These are phyloP conservation scores for Drosophila prolongata DNA, from an alignment of 2,888 invertebrate genomes.

Conservation along the genomic window DNA sequence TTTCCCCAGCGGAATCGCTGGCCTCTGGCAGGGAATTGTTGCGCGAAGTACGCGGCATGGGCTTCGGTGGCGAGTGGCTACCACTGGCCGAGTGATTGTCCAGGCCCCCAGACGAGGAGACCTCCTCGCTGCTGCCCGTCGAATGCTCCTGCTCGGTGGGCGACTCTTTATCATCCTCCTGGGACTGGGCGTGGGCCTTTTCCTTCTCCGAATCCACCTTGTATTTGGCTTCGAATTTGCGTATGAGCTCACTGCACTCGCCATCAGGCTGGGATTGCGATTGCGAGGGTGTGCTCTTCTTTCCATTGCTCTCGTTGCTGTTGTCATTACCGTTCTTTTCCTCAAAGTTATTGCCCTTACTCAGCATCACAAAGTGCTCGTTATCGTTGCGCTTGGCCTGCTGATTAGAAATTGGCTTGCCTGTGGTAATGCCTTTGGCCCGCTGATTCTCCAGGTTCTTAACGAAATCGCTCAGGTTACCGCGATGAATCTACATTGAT, in stretches of 20 bases:
- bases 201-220: constrained; percentile 83
- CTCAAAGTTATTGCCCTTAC: constrained; percentile 66
- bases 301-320: constrained; percentile 40
- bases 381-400: constrained; percentile 64
- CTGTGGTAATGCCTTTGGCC: constrained; percentile 47
- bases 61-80: constrained; percentile 88
- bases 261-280: constrained; percentile 84
- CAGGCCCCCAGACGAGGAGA: constrained; percentile 68
- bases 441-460: constrained; percentile 84
- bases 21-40: constrained; percentile 89
- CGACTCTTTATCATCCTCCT: constrained; percentile 82
- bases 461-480: constrained; percentile 83
- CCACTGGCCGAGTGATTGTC: constrained; percentile 69
- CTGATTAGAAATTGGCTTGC: constrained; percentile 10
- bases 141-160: constrained; percentile 82
- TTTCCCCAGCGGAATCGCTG: constrained; percentile 82
- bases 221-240: constrained; percentile 87
- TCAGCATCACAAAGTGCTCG: constrained; percentile 65
- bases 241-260: constrained; percentile 85
- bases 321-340: constrained; percentile 68
- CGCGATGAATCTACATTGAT: constrained; percentile 82
- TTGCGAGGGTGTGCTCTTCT: constrained; percentile 29
- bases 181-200: constrained; percentile 27
- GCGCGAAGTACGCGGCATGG: constrained; percentile 91
- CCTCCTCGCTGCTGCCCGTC: constrained; percentile 82